Conservation (phyloP, 1,140 invertebrate species). For the Trichonephila clavata region DNA sequence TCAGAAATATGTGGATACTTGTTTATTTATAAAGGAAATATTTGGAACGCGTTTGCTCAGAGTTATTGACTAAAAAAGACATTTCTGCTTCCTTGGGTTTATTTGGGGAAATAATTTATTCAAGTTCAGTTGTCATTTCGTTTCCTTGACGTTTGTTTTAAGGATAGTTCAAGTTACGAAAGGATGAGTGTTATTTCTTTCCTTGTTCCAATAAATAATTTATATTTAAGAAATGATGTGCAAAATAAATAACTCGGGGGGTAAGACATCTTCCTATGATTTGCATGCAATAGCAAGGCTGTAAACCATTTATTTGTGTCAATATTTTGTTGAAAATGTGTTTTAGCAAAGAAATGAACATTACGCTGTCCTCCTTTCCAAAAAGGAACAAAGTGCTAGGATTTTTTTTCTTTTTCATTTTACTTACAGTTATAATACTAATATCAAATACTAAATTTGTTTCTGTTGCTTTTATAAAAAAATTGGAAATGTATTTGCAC, state of each 20-base stretch:
- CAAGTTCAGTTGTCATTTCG: background rate
- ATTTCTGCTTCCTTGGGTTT: background rate
- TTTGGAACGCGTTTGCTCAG: background rate
- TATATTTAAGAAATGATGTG: too few relatives aligned
- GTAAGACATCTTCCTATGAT: too few relatives aligned
- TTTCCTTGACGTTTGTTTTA: background rate
- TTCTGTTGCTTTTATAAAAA: too few relatives aligned
- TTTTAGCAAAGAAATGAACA: background rate
- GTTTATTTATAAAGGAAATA: background rate
- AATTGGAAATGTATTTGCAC: too few relatives aligned
- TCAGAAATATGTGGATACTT: background rate
- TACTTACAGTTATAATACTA: too few relatives aligned
- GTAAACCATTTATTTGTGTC: background rate
- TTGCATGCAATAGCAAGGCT: too few relatives aligned
- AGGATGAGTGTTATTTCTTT: background rate
- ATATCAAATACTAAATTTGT: too few relatives aligned
- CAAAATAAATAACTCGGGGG: too few relatives aligned
- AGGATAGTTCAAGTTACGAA: background rate
- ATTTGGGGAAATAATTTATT: slow-evolving; percentile 5
- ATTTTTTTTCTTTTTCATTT: too few relatives aligned
- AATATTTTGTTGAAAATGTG: background rate
- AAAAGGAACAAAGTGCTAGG: background rate
- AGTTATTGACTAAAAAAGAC: background rate
- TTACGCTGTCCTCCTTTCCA: too few relatives aligned
- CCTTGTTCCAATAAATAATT: background rate